A percentile compares a stretch with the other conserved stretches of the same genome.
phyloP scores from a whole-genome alignment of 2,797 vertebrate species.

The Mormyrus hasselquistii region DNA sequence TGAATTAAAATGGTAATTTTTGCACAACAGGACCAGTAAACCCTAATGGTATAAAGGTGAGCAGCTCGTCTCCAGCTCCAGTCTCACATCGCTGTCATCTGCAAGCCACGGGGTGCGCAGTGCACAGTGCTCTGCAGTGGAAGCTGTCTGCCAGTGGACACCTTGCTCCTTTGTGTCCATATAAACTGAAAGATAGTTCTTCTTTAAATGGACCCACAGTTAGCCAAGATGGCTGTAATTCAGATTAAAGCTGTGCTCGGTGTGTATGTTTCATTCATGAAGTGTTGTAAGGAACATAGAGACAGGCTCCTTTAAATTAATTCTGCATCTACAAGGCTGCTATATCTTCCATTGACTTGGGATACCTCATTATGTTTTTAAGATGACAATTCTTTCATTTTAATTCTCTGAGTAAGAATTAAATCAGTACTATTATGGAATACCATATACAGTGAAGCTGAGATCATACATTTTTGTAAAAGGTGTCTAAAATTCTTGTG shows the following conservation, averaged over 20 bases:
- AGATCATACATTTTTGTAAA: not conserved
- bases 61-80: not conserved
- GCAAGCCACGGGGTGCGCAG: constrained; percentile 26
- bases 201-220: not conserved
- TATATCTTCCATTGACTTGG: constrained; percentile 53
- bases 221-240: not conserved
- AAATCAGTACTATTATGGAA: not conserved
- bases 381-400: not conserved
- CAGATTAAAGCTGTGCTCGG: not conserved
- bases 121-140: constrained; percentile 40
- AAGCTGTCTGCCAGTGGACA: not conserved
- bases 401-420: not conserved
- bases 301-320: not conserved
- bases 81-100: not conserved
- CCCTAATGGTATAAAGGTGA: constrained; percentile 13
- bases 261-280: not conserved
- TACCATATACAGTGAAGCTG: not conserved
- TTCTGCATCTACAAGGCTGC: constrained; percentile 54
- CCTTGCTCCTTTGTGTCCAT: not conserved
- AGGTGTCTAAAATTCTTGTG: not conserved
- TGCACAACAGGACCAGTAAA: constrained; percentile 25
- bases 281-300: not conserved
- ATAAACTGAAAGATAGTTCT: not conserved
- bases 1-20: constrained; percentile 27
- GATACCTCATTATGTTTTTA: constrained; percentile 58